Evolutionary conservation across 1,140 invertebrate genomes (phyloP), one percentile per base, ranked within the genome.

Genomic region (Drosophila busckii): DNA sequence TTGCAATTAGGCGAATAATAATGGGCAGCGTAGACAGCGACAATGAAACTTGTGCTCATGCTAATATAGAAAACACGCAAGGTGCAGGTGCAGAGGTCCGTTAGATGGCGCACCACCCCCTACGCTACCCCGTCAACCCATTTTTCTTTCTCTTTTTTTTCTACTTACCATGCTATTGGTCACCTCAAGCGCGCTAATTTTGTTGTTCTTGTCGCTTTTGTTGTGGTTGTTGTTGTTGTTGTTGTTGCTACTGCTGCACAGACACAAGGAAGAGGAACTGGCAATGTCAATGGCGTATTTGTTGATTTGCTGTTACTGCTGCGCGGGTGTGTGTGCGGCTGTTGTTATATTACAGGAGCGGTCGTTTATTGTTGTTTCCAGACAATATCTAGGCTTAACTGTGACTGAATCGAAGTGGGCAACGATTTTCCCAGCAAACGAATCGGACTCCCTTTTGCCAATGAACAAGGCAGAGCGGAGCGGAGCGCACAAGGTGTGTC

Each of bases 141-240:
- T 32, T 16, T 22, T 25, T 19, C 20, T 28, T 17, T 9, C 15
- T n/a, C 31, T 20, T 8, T 15, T 4, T 38, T 19, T 40, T 20
- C 12, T 13, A 54, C 56, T 60, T 53, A 60, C 56, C 56, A 60
- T 54, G 40, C 56, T 60, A 15, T 53, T 60, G 49, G 49, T 37
- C 49, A 44, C 32, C 23, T 23, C 31, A 38, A 60, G 45, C 32
- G 45, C 32, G 19, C 32, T 42, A 37, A 52, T 52, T 37, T 22
- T 29, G n/a, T 26, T 26, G 49, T 28, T 37, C 29, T 32, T 23
- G 34, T 23, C 5, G 8, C 8, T 9, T 10, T 8, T n/a, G n/a
- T n/a, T 8, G 9, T 26, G 17, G 49, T 28, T 37, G 38, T 32
- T 23, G 34, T 23, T 8, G 8, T 26, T 26, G 49, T 28, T 37